These are phyloP conservation scores for Amblyopsis rosae DNA, from an alignment of 2,113 vertebrate genomes.

Conservation along the genomic window DNA sequence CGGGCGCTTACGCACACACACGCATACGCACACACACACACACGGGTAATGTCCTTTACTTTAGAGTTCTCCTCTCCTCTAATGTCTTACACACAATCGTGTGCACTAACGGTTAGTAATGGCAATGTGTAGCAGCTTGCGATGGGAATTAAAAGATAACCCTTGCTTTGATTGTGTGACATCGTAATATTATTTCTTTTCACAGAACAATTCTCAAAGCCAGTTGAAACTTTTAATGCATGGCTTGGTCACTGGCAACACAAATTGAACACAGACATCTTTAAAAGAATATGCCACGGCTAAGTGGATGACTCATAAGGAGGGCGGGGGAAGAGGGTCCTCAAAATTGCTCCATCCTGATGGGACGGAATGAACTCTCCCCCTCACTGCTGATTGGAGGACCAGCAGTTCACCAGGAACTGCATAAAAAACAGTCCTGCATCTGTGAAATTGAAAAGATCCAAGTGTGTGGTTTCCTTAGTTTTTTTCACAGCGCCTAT, in stretches of 20 bases:
- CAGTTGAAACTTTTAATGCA: constrained; percentile 37
- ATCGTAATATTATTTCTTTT: constrained; percentile 5
- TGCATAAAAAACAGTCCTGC: constrained; percentile 10
- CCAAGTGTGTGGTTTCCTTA: background rate
- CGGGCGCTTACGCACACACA: constrained; percentile 18
- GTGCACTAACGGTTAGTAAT: constrained; percentile 45
- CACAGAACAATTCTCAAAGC: constrained; percentile 29
- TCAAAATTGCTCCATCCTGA: constrained; percentile 44
- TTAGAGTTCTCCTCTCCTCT: constrained; percentile 35
- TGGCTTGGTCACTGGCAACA: background rate
- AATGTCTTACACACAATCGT: constrained; percentile 34
- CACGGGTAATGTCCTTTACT: constrained; percentile 55
- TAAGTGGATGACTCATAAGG: constrained; percentile 34
- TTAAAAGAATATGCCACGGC: constrained; percentile 20
- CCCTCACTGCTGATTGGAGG: constrained; percentile 37
- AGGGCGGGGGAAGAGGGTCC: constrained; percentile 25
- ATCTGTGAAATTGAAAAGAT: constrained; percentile 2
- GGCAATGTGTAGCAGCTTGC: constrained; percentile 42
- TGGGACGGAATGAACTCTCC: constrained; percentile 41
- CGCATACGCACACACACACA: constrained; percentile 10
- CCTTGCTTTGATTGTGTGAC: background rate
- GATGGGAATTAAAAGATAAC: constrained; percentile 33
- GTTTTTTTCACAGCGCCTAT: background rate
- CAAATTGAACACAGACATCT: constrained; percentile 11
- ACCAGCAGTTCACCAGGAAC: constrained; percentile 27